phyloP scores from a whole-genome alignment of 2,113 vertebrate genomes.

The Pollimyrus isidori region DNA sequence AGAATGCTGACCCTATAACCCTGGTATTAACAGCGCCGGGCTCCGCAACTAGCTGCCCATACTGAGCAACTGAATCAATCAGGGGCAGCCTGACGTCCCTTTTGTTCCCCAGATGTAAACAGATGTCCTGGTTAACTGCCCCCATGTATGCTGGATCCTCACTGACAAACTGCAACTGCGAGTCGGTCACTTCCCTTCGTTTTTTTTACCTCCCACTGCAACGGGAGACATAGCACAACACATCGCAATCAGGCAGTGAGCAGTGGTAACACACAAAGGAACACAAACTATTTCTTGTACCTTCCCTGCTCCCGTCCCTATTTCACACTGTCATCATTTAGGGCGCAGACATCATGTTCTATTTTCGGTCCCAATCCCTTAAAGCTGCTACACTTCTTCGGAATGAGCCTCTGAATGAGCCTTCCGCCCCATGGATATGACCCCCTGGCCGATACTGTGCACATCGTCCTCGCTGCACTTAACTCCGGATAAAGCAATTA shows the following conservation, averaged over 20 bases:
- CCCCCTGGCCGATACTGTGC: not conserved
- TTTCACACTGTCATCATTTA: not conserved
- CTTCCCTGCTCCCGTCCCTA: conserved; percentile 17
- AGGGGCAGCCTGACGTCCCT: conserved; percentile 33
- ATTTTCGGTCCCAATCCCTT: conserved; percentile 62
- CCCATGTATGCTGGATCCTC: conserved; percentile 18
- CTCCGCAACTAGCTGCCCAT: conserved; percentile 32
- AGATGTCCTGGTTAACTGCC: conserved; percentile 38
- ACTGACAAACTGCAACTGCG: conserved; percentile 8
- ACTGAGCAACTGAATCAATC: conserved; percentile 34
- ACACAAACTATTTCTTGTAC: not conserved
- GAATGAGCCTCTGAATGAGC: conserved; percentile 38
- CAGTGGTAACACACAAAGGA: not conserved
- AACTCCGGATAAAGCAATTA: not conserved
- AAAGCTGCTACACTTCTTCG: conserved; percentile 56
- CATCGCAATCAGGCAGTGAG: not conserved
- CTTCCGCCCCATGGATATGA: not conserved
- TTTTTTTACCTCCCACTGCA: not conserved
- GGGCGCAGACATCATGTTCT: conserved; percentile 22
- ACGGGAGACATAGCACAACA: not conserved
- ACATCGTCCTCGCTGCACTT: too few relatives aligned
- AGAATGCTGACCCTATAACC: conserved; percentile 28
- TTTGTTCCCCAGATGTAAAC: conserved; percentile 44
- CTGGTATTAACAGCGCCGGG: conserved; percentile 9
- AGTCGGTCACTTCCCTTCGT: not conserved